Evolutionary conservation across 2,797 vertebrate genomes (phyloP), one percentile per base, ranked within the genome.

Genomic region (Melanogrammus aeglefinus): DNA sequence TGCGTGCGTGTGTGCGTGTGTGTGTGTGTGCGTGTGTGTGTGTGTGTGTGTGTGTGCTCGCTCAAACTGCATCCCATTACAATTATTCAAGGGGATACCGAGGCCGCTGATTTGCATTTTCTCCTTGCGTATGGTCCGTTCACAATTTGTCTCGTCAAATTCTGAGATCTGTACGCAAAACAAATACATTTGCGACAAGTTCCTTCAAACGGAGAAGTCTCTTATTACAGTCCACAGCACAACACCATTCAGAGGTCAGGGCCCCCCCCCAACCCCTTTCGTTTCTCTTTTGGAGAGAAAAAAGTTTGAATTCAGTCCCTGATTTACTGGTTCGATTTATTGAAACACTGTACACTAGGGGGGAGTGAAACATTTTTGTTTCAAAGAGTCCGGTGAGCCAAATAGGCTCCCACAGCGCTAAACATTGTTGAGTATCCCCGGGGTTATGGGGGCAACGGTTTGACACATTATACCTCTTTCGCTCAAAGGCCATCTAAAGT

Each of bases 381-480:
- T 87, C 88, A 85, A 91, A 85, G 89, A 85, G 81, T 87, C 73
- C 76, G 75, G 87, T 84, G 63, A 27, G 63, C 63, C 92, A 92
- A 92, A 92, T 89, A 87, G 87, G 83, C 88, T 83, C 87, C 83
- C 27, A 69, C 24, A 81, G 81, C 82, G 85, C 89, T 90, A 92
- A 92, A 91, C 86, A 86, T 95, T 94, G 95, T 95, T 86, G 90
- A 88, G 95, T 95, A 94, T 96, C 94, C 93, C 93, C 87, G 88
- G 93, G 94, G 95, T 96, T 96, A 96, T 91, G 93, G 95, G 95
- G 95, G 95, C 93, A 93, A 75, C 93, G 94, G 94, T 95, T 95
- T 96, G 95, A 95, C 96, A 96, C 95, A 96, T 95, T 96, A 96
- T 96, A 95, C 94, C 95, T 96, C 94, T 96, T 96, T 94, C 95